Base-by-base conservation (phyloP, 2,797 vertebrate species). In the Limnodromus scolopaceus region DNA sequence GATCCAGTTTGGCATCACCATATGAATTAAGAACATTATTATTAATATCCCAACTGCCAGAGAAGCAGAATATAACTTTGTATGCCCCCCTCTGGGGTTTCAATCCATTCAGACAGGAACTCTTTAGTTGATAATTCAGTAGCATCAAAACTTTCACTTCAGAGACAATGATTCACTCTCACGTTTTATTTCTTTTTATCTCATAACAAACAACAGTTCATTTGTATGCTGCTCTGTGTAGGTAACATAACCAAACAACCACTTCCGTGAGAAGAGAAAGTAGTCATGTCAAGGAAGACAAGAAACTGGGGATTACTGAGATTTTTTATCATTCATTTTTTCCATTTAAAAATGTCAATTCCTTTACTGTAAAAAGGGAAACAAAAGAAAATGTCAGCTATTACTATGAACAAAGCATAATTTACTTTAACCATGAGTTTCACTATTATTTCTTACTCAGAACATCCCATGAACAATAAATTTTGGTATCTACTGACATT, bases 231-330 rank as follows among this genome's bases (percentile, higher is more conserved):
- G 48, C 28, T 87, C 39, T 90, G 16, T 70, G 58, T n/a, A 36
- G 38, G 23, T 41, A 86, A 64, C 51, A 49, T 30, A 91, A 66
- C 72, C 58, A 91, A 94, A 89, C 28, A 92, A 69, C 23, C n/a
- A 66, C 46, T 93, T 93, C 34, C 7, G 11, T 58, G 43, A 90
- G 39, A 93, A 89, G 11, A 89, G 49, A 91, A 96, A 93, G 41
- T 38, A 86, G 13, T 5, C 14, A 27, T 86, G 65, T 81, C 82
- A 94, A 83, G 41, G 17, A 88, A 84, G 51, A 84, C 57, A 86
- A 71, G 77, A 66, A 93, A 82, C 68, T 84, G 46, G 10, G 53
- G 43, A 91, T 92, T 92, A 92, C 87, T 95, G 89, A 91, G 54
- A 60, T 28, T 71, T 92, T 85, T 89, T 61, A 45, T 61, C 10